phyloP scores from a whole-genome alignment of 2,113 vertebrate species.

The Galemys pyrenaicus region DNA sequence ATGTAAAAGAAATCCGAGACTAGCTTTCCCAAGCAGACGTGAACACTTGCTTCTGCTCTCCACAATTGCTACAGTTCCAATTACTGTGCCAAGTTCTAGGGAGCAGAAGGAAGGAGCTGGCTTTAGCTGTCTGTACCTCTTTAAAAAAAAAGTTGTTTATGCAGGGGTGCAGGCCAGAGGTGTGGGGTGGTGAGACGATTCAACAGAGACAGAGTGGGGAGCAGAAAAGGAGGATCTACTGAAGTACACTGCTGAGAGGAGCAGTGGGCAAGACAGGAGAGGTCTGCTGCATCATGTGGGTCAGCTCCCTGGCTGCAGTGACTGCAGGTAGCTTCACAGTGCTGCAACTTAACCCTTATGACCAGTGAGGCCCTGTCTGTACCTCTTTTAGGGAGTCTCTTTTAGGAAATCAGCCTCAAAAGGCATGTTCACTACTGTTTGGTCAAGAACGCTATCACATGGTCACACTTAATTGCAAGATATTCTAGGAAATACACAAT shows the following conservation, averaged over 20 bases:
- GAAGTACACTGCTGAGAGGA: no score
- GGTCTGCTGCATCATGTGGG: no score
- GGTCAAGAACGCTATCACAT: neutral
- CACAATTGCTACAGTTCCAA: neutral
- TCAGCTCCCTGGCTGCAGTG: no score
- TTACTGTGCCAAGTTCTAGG: neutral
- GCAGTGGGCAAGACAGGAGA: no score
- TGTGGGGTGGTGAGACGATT: no score
- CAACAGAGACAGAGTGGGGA: no score
- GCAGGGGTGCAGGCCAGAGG: no score
- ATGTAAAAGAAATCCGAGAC: neutral
- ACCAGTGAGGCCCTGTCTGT: no score
- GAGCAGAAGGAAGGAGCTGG: neutral
- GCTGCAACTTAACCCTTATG: no score
- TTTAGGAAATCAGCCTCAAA: neutral
- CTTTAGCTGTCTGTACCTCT: neutral
- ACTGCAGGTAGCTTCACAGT: no score
- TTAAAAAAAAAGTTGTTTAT: no score
- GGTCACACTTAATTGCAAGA: neutral
- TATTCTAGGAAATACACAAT: neutral
- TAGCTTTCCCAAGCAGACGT: neutral
- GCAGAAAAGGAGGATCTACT: no score
- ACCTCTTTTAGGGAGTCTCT: neutral
- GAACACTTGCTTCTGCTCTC: rapidly evolving
- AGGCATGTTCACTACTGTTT: neutral